Conservation (phyloP, 2,113 vertebrate species). For the Tinamus guttatus region DNA sequence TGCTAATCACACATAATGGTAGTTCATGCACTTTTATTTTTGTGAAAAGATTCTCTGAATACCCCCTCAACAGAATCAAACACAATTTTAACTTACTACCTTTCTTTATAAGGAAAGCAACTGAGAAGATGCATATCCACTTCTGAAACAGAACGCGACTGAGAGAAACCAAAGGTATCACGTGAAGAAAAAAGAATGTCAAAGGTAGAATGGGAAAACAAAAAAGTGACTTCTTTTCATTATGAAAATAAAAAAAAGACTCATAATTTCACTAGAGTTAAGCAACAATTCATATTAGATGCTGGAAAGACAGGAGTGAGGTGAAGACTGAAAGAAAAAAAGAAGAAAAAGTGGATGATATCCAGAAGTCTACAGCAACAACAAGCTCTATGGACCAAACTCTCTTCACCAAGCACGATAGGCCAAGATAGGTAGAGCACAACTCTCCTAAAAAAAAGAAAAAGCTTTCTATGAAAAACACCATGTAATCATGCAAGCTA, state of each 20-base stretch:
- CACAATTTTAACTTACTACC: background rate
- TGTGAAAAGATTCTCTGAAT: background rate
- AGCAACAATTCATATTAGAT: background rate
- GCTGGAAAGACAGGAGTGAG: background rate
- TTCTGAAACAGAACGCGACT: background rate
- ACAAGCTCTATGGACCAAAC: background rate
- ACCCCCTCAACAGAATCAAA: fast-evolving
- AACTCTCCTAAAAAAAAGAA: background rate
- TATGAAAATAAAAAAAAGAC: background rate
- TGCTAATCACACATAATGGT: fast-evolving
- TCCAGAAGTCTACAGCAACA: background rate
- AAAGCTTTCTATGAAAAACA: background rate
- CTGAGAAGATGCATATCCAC: background rate
- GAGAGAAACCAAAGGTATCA: background rate
- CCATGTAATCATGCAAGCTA: background rate
- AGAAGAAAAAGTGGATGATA: background rate
- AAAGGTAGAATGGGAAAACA: background rate
- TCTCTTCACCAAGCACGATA: no score
- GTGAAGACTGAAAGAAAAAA: background rate
- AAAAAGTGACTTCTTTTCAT: background rate
- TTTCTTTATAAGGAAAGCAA: background rate
- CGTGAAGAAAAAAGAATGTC: background rate
- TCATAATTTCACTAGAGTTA: background rate
- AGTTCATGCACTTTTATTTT: background rate
- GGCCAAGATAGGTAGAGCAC: background rate